A percentile compares a stretch with the other conserved stretches of the same genome.
These are phyloP conservation scores for Rhagonycha lutea DNA, from an alignment of 2,888 invertebrate species.

Conservation along the genomic window DNA sequence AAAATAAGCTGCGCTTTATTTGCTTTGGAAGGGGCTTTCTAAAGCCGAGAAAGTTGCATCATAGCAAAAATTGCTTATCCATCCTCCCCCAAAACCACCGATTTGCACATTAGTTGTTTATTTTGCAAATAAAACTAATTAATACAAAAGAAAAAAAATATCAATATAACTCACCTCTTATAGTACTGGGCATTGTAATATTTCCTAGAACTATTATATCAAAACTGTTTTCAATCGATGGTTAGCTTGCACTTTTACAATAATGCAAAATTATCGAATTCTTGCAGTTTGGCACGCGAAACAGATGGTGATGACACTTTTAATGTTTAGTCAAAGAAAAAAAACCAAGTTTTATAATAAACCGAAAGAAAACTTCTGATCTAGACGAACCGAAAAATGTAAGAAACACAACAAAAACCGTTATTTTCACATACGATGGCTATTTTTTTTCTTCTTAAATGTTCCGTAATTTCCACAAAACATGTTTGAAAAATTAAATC, in stretches of 20 bases:
- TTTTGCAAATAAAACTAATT: not conserved
- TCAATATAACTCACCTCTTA: conserved; percentile 52
- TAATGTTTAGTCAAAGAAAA: not conserved
- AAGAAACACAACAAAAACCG: not conserved
- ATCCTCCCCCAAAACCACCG: not conserved
- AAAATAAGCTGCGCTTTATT: not conserved
- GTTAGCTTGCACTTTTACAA: conserved; percentile 25
- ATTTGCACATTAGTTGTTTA: not conserved
- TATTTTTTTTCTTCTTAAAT: conserved; percentile 50
- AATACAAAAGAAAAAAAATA: not conserved
- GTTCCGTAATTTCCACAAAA: conserved; percentile 48
- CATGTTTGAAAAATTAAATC: conserved; percentile 40
- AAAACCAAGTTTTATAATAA: not conserved
- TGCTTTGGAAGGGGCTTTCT: not conserved
- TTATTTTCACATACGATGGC: not conserved
- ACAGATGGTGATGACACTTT: conserved; percentile 9
- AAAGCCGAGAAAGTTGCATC: not conserved
- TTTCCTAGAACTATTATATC: conserved; percentile 40
- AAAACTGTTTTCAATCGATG: conserved; percentile 21
- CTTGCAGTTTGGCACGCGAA: conserved; percentile 11
- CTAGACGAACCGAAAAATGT: not conserved
- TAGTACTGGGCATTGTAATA: conserved; percentile 56
- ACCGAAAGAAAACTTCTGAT: not conserved
- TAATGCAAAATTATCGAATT: conserved; percentile 29
- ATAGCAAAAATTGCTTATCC: not conserved